Conservation (phyloP, 35 echinoderm and acorn worm genomes). For the Ophioderma brevispina region DNA sequence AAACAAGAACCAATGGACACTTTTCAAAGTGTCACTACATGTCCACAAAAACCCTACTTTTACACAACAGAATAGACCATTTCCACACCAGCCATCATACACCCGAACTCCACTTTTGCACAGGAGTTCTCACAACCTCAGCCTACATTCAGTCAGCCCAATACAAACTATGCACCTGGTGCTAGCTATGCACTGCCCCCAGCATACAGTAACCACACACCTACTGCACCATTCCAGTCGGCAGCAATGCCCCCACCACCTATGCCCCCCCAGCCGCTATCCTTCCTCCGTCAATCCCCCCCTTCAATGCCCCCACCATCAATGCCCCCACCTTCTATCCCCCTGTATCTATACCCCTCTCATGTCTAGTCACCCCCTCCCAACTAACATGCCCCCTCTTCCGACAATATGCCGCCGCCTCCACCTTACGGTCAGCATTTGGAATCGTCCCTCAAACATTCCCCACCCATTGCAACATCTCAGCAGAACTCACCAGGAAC, state of each 20-base stretch:
- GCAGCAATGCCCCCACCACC: slow-evolving; percentile 6
- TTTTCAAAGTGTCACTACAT: not conserved
- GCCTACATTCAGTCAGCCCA: not conserved
- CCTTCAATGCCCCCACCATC: not conserved
- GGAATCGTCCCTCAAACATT: slow-evolving; percentile 63
- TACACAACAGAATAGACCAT: not conserved
- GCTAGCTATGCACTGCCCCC: not conserved
- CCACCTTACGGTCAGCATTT: slow-evolving; percentile 85
- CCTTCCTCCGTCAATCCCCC: slow-evolving; percentile 8
- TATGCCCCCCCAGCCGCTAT: not conserved
- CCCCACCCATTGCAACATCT: slow-evolving; percentile 50
- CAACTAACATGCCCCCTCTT: slow-evolving; percentile 43
- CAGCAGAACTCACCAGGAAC: slow-evolving; percentile 57
- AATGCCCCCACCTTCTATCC: slow-evolving; percentile 16
- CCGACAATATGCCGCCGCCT: slow-evolving; percentile 66
- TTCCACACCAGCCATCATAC: slow-evolving; percentile 41
- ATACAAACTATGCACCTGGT: slow-evolving; percentile 3
- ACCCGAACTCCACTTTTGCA: not conserved
- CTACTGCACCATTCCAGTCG: not conserved
- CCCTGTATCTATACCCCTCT: no score
- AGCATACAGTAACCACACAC: slow-evolving; percentile 12
- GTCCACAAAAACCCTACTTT: not conserved
- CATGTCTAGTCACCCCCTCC: slow-evolving; percentile 23
- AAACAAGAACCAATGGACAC: slow-evolving; percentile 89
- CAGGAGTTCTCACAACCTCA: slow-evolving; percentile 14